Base-by-base conservation (phyloP, 2,113 vertebrate genomes). In the Eudyptes chrysolophus region DNA sequence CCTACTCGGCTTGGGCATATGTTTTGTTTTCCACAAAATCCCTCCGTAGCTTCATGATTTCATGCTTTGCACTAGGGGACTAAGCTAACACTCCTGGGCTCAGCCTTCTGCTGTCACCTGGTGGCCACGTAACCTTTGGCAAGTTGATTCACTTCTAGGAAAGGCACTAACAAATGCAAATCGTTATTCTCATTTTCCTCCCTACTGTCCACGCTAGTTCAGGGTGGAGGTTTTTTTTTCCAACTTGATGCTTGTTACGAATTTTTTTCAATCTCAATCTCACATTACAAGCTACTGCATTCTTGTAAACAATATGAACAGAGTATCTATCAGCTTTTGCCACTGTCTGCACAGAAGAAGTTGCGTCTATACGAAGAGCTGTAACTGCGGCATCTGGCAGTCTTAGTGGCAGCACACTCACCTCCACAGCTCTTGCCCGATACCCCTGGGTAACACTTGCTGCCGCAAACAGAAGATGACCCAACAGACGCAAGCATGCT, bases 1-100 rank as follows among this genome's bases (percentile, higher is more conserved):
- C 51, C 74, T 72, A 2, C 64, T 49, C n/a, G 52, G 54, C 68
- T 60, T 3, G 0, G 19, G 30, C 34, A 1, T 1, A 1, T 4
- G 49, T 34, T 74, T 27, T 54, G 26, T 9, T 78, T 82, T 69
- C 74, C 61, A 84, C 58, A 36, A n/a, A 48, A 2, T 65, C 86
- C 46, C 61, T 81, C 30, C 34, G 54, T 8, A 74, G 42, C 77
- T 57, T 66, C 62, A 18, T 4, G 13, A 27, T 5, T 30, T 52
- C 75, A 52, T 2, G 3, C 48, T n/a, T 29, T 40, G n/a, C 52
- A 49, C 20, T 1, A 1, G 32, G 29, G 29, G 36, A 32, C 46
- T 75, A 16, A 34, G 4, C 17, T 19, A 38, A 36, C 27, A 5
- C 32, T 22, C 38, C 61, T 19, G 70, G 61, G 66, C 40, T 66